These are phyloP conservation scores for Hirudo medicinalis DNA, from an alignment of 1,140 invertebrate species.

Conservation along the genomic window DNA sequence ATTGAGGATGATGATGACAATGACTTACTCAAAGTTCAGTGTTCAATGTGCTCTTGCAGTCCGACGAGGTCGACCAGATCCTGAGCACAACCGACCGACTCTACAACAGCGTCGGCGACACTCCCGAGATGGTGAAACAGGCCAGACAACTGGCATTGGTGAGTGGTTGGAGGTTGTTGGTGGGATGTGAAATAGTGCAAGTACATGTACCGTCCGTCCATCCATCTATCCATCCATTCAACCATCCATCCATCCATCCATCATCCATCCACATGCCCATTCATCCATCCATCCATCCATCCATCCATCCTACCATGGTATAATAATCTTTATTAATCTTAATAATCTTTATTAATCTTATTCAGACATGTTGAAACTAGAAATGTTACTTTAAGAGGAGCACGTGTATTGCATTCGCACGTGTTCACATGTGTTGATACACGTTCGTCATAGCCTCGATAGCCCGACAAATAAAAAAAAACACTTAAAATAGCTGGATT, in stretches of 20 bases:
- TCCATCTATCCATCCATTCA: neutral
- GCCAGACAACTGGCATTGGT: conserved; percentile 66
- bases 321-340: too few relatives aligned
- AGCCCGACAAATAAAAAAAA: too few relatives aligned
- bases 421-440: too few relatives aligned
- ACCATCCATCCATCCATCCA: neutral
- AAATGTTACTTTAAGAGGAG: too few relatives aligned
- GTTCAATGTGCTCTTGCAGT: conserved; percentile 23
- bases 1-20: too few relatives aligned
- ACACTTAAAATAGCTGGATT: too few relatives aligned
- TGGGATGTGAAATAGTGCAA: neutral
- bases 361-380: too few relatives aligned
- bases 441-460: too few relatives aligned
- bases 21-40: too few relatives aligned
- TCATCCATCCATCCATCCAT: neutral
- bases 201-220: neutral
- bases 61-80: conserved; percentile 63
- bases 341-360: too few relatives aligned
- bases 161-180: neutral
- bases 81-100: conserved; percentile 76
- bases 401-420: too few relatives aligned
- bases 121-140: conserved; percentile 80
- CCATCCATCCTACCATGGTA: too few relatives aligned
- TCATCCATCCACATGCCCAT: neutral
- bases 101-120: conserved; percentile 66